A percentile compares a stretch with the other conserved stretches of the same genome.
phyloP scores from a whole-genome alignment of 2,797 vertebrate species.

The Gambusia yucatana region DNA sequence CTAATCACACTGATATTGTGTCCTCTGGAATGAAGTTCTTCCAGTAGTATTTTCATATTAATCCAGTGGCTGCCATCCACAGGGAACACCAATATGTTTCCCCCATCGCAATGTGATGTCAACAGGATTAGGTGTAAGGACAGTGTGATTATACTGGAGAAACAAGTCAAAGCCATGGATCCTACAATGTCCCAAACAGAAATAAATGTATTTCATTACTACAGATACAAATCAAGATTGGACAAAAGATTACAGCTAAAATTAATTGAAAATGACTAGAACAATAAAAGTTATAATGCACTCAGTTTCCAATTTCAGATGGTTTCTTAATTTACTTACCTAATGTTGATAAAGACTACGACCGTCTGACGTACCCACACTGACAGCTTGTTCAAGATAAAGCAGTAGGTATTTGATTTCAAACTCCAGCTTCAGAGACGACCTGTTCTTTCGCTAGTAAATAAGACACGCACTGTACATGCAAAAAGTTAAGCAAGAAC shows the following conservation, averaged over 20 bases:
- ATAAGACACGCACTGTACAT: not conserved
- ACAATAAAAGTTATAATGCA: not conserved
- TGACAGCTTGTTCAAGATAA: not conserved
- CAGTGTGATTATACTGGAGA: constrained; percentile 30
- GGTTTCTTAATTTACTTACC: not conserved
- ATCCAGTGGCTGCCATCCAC: constrained; percentile 14
- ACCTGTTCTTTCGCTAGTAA: not conserved
- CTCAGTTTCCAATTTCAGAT: not conserved
- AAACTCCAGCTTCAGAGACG: not conserved
- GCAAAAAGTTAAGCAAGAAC: not conserved
- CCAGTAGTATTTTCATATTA: constrained; percentile 12
- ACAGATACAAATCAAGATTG: not conserved
- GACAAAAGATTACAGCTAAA: not conserved
- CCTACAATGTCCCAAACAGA: constrained; percentile 10
- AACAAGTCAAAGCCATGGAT: not conserved
- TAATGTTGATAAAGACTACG: too few relatives aligned
- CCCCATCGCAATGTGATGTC: constrained; percentile 10
- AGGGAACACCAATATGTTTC: constrained; percentile 4
- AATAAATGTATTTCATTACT: not conserved
- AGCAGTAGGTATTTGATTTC: not conserved
- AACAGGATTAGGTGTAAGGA: constrained; percentile 2
- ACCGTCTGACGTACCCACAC: too few relatives aligned
- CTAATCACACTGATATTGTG: constrained; percentile 12
- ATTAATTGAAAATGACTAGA: not conserved
- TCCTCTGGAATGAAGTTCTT: constrained; percentile 13